Evolutionary conservation across 2,113 vertebrate species (phyloP).

Genomic region (Grammomys dolichurus): DNA sequence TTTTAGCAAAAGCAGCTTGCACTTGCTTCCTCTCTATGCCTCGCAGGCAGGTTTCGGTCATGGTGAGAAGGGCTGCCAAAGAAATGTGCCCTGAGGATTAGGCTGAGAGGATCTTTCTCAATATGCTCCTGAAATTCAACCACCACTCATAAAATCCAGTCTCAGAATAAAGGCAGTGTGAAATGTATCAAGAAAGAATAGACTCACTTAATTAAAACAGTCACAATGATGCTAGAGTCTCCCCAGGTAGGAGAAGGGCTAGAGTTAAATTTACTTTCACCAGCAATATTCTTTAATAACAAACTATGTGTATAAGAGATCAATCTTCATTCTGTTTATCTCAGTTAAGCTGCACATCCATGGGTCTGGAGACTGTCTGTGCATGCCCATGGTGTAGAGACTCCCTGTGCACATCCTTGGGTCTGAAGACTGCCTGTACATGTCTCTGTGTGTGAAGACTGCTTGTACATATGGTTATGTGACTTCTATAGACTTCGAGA

Average conservation of each 20-base stretch:
- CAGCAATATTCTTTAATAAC: neutral
- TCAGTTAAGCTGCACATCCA: neutral
- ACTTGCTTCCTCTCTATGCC: slow-evolving; percentile 65
- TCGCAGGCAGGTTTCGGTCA: slow-evolving; percentile 41
- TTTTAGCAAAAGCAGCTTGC: slow-evolving; percentile 72
- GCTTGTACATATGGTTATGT: neutral
- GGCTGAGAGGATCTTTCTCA: neutral
- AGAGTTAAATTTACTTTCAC: neutral
- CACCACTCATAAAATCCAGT: neutral
- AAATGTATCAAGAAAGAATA: neutral
- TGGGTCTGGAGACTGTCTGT: neutral
- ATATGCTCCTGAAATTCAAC: slow-evolving; percentile 13
- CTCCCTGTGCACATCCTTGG: neutral
- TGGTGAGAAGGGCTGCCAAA: slow-evolving; percentile 25
- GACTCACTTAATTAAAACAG: neutral
- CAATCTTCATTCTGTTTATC: neutral
- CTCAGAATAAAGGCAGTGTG: neutral
- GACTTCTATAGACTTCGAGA: neutral
- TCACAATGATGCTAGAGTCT: neutral
- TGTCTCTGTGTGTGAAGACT: too few species aligned
- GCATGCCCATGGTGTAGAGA: neutral
- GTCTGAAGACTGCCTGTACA: neutral
- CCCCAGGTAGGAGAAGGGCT: neutral
- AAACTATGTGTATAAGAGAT: neutral
- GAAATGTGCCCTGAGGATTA: neutral